phyloP scores from a whole-genome alignment of 2,797 vertebrate genomes.

The Brachyrhaphis roseni region DNA sequence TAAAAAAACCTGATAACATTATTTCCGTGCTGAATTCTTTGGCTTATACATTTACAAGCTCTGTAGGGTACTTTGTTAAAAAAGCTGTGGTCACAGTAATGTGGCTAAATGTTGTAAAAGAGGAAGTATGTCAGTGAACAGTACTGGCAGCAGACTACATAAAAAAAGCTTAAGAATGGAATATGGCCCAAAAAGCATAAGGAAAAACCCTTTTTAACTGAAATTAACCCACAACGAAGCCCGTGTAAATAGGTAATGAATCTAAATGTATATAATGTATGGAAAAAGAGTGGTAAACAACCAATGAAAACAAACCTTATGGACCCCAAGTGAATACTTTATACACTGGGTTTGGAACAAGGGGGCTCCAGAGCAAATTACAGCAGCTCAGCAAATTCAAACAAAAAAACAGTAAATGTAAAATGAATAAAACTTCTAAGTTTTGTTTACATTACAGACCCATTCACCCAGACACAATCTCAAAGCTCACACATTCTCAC shows the following conservation, averaged over 20 bases:
- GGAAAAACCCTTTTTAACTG: neutral
- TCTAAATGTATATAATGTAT: constrained; percentile 10
- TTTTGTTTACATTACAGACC: neutral
- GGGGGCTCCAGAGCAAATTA: constrained; percentile 40
- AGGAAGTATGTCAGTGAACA: constrained; percentile 4
- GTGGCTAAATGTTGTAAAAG: constrained; percentile 11
- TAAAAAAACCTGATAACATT: constrained; percentile 7
- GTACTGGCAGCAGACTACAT: neutral
- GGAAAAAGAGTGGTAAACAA: constrained; percentile 6
- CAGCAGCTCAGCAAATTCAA: constrained; percentile 49
- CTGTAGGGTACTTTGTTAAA: constrained; percentile 12
- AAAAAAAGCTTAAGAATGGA: neutral
- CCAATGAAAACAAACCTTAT: constrained; percentile 14
- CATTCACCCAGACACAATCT: neutral
- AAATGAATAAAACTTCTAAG: neutral
- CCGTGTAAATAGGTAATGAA: neutral
- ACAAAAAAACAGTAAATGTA: constrained; percentile 29
- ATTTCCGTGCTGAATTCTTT: constrained; percentile 14
- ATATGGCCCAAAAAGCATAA: constrained; percentile 3
- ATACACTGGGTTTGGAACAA: constrained; percentile 56
- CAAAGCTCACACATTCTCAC: neutral
- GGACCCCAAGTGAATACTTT: constrained; percentile 28
- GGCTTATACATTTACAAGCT: constrained; percentile 22
- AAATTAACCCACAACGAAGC: neutral
- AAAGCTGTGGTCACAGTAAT: constrained; percentile 5